Conservation (phyloP, 2,113 vertebrate species). For the Ceyx margarethae region DNA sequence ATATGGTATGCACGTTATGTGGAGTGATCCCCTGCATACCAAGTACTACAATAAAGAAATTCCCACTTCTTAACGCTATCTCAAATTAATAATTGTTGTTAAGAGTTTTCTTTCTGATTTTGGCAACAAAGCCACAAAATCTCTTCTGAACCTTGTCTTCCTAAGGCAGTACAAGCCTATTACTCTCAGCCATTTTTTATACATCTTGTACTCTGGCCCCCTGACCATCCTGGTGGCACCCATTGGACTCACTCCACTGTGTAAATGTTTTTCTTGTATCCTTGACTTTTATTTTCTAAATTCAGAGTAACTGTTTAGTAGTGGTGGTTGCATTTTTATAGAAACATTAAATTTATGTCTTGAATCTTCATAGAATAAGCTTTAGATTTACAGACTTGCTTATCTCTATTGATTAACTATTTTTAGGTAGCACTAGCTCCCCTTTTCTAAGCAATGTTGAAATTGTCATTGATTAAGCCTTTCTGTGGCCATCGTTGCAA, state of each 20-base stretch:
- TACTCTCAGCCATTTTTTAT: background rate
- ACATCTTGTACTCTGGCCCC: background rate
- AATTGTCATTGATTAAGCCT: background rate
- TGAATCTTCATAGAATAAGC: background rate
- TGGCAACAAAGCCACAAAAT: background rate
- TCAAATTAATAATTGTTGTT: too few relatives aligned
- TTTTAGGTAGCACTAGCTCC: background rate
- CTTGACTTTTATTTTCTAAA: background rate
- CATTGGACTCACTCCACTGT: background rate
- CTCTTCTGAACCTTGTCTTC: background rate
- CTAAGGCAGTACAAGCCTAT: background rate
- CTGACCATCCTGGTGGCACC: background rate
- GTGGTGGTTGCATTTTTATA: background rate
- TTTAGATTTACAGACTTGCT: background rate
- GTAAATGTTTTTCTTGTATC: background rate
- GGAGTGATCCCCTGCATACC: too few relatives aligned
- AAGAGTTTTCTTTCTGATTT: too few relatives aligned
- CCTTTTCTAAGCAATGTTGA: background rate
- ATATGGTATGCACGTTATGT: too few relatives aligned
- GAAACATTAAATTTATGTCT: background rate
- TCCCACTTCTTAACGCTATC: too few relatives aligned
- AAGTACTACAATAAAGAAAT: too few relatives aligned
- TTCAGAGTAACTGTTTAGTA: background rate
- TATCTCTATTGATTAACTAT: background rate
- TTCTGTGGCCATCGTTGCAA: background rate